Conservation (phyloP, 2,113 vertebrate genomes). For the Trichomycterus rosablanca region DNA sequence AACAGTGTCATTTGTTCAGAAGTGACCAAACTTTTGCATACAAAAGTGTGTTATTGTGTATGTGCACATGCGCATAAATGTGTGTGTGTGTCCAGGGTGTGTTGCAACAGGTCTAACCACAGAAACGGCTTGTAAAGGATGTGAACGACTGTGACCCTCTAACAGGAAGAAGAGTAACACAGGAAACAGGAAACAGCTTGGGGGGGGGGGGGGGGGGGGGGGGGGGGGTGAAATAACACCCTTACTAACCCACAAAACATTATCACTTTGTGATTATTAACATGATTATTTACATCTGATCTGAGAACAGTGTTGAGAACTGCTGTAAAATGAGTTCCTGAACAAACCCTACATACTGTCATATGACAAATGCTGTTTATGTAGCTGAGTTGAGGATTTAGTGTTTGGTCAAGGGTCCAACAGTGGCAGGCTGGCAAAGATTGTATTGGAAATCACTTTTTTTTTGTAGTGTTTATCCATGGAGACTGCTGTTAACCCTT, state of each 20-base stretch:
- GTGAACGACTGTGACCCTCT: constrained; percentile 10
- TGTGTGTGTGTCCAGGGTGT: constrained; percentile 16
- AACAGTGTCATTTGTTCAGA: too few relatives aligned
- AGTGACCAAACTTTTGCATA: too few relatives aligned
- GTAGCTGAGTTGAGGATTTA: too few relatives aligned
- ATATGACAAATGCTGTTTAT: too few relatives aligned
- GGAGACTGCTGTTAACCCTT: too few relatives aligned
- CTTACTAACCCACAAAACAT: constrained; percentile 1
- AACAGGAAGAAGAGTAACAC: constrained; percentile 47
- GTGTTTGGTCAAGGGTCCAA: too few relatives aligned
- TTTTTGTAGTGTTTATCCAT: too few relatives aligned
- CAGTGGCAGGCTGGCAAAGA: too few relatives aligned
- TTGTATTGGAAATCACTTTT: too few relatives aligned
- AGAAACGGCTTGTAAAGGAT: constrained; percentile 55
- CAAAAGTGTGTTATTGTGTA: not conserved
- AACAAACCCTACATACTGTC: too few relatives aligned
- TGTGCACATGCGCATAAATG: not conserved
- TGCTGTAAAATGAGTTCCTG: not conserved
- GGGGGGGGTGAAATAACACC: constrained; percentile 8
- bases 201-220: not conserved
- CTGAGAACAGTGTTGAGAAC: not conserved
- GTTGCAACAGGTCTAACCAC: not conserved
- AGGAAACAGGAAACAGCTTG: constrained; percentile 39
- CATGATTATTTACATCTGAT: not conserved
- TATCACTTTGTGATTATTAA: not conserved